A percentile compares a stretch with the other conserved stretches of the same genome.
phyloP scores from a whole-genome alignment of 2,797 vertebrate genomes.

The Fringilla coelebs region DNA sequence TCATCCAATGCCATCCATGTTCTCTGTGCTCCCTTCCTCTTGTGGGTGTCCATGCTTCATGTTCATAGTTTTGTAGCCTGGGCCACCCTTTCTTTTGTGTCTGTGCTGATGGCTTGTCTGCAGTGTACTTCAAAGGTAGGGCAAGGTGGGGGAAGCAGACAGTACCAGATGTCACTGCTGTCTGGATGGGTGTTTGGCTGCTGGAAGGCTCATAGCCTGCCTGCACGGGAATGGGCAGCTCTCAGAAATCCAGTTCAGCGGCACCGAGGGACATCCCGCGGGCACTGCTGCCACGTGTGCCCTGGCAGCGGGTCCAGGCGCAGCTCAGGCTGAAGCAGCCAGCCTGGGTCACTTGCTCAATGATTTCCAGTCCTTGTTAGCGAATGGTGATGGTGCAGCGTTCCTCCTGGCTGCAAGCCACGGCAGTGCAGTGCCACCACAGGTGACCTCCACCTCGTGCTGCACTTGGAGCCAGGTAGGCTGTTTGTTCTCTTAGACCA shows the following conservation, averaged over 20 bases:
- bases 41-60: not conserved
- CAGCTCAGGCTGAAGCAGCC: not conserved
- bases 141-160: not conserved
- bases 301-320: accelerated
- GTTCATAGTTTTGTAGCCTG: not conserved
- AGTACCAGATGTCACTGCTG: not conserved
- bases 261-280: accelerated
- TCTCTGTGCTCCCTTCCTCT: not conserved
- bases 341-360: not conserved
- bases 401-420: not conserved
- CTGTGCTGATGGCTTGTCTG: not conserved
- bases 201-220: not conserved
- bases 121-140: not conserved
- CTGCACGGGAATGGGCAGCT: not conserved
- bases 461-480: not conserved
- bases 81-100: not conserved
- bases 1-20: not conserved
- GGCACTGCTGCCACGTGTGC: accelerated
- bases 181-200: not conserved
- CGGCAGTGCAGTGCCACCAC: not conserved
- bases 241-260: not conserved
- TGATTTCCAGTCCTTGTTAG: not conserved
- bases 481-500: not conserved
- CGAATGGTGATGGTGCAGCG: not conserved
- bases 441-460: not conserved